Evolutionary conservation across 2,888 invertebrate genomes (phyloP), one percentile per base, ranked within the genome.

Genomic region (Trissoscelio sp.): DNA sequence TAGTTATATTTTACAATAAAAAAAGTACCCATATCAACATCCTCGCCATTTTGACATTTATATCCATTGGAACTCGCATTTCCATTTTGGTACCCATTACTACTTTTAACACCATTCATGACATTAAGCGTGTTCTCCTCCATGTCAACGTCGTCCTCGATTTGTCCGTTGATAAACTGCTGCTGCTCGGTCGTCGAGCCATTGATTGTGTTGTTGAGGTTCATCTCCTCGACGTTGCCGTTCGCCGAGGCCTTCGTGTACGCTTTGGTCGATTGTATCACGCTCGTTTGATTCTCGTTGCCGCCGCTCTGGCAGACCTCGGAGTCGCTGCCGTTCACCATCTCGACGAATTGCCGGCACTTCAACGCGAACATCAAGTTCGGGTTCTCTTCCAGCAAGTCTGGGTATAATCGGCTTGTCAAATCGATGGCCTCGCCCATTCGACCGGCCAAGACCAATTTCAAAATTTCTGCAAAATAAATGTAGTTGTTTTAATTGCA

Each of bases 291-390:
- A 86, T 89, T 91, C 62, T 89, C 86, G 72, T 86, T 88, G 81
- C 83, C 85, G 81, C 83, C 85, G 60, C 74, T 84, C 31, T 88
- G 89, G 79, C 87, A 88, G 37, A 94, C 94, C 92, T 95, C 96
- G 51, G 95, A 94, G 92, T 97, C 97, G 69, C 96, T 95, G 75
- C 97, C 97, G 92, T 97, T 97, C 84, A 99, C 97, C 98, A 99
- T 98, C 93, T 99, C 99, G 39, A 99, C 97, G 93, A 99, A 99
- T 93, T 99, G 99, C 82, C 99, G 95, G 91, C 98, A 98, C 92
- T 98, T 98, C 89, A 99, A 94, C 93, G 97, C 96, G 92, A 99
- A 99, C 91, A 97, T 94, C 87, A 99, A 94, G 92, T 98, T 97
- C 86, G 95, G 95, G 92, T 98, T 97, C 74, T 95, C 94, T 92